These are phyloP conservation scores for Camponotus floridanus DNA, from an alignment of 1,140 invertebrate species.

Conservation along the genomic window DNA sequence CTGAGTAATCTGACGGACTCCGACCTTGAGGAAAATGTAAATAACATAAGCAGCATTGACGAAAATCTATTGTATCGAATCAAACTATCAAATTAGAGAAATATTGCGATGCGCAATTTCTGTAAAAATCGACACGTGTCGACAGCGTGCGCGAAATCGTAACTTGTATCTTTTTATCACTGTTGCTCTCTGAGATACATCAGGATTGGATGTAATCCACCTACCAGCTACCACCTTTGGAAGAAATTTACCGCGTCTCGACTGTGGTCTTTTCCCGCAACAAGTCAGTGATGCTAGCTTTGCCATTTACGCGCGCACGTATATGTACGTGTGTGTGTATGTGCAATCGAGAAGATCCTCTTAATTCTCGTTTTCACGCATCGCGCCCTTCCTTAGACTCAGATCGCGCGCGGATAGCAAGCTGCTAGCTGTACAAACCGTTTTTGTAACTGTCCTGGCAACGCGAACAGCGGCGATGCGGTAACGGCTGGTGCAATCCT, in stretches of 20 bases:
- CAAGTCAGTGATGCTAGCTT: slow-evolving; percentile 44
- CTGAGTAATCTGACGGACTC: not conserved
- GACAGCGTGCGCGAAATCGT: slow-evolving; percentile 4
- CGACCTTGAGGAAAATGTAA: not conserved
- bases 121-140: slow-evolving; percentile 14
- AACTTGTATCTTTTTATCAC: slow-evolving; percentile 30
- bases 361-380: slow-evolving; percentile 62
- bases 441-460: slow-evolving; percentile 73
- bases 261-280: slow-evolving; percentile 33
- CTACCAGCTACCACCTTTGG: slow-evolving; percentile 24
- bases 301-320: not conserved
- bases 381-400: slow-evolving; percentile 46
- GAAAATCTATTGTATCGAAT: not conserved
- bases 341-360: slow-evolving; percentile 42
- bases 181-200: slow-evolving; percentile 24
- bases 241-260: slow-evolving; percentile 54
- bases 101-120: slow-evolving; percentile 7
- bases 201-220: slow-evolving; percentile 49
- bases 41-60: not conserved
- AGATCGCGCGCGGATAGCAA: slow-evolving; percentile 33
- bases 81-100: not conserved
- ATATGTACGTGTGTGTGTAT: not conserved
- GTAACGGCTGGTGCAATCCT: slow-evolving; percentile 78
- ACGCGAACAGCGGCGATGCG: slow-evolving; percentile 50
- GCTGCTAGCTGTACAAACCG: slow-evolving; percentile 61